Percentiles rank a stretch among this genome's conserved stretches.
phyloP scores from a whole-genome alignment of 2,888 invertebrate genomes.

The Epirrita christyi region DNA sequence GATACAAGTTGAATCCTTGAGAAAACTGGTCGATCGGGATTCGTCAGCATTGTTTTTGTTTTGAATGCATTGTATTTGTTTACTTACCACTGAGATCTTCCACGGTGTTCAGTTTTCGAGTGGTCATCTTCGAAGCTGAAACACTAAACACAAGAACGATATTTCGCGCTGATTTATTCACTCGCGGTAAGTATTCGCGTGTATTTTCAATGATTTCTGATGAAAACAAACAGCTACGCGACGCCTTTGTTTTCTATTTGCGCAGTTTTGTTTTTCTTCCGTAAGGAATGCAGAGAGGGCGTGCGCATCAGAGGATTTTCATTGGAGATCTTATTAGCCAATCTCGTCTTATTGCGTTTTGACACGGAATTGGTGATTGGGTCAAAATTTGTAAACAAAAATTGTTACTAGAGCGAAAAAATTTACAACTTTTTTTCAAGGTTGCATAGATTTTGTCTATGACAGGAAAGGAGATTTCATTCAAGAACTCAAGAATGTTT shows the following conservation, averaged over 20 bases:
- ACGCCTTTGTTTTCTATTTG: constrained; percentile 64
- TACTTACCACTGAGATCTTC: constrained; percentile 81
- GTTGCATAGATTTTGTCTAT: constrained; percentile 2
- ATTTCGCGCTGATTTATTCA: constrained; percentile 18
- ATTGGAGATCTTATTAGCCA: constrained; percentile 39
- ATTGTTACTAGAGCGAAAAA: constrained; percentile 20
- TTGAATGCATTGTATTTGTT: constrained; percentile 65
- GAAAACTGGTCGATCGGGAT: constrained; percentile 53
- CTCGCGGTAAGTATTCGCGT: constrained; percentile 30
- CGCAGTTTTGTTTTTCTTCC: constrained; percentile 52
- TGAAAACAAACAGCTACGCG: constrained; percentile 38
- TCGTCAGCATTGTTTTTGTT: constrained; percentile 56
- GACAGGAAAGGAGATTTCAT: not conserved
- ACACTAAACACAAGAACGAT: constrained; percentile 27
- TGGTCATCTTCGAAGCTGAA: constrained; percentile 63
- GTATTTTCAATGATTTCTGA: constrained; percentile 39
- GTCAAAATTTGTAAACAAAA: constrained; percentile 4
- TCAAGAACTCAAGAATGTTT: too few relatives aligned
- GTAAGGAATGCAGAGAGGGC: constrained; percentile 40
- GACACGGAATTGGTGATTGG: constrained; percentile 18
- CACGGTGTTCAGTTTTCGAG: constrained; percentile 76
- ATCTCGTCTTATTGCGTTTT: constrained; percentile 4
- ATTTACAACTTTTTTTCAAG: not conserved
- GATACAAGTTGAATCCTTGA: constrained; percentile 28
- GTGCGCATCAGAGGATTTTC: constrained; percentile 43